phyloP scores from a whole-genome alignment of 2,113 vertebrate species.

The Oceanodroma tethys region DNA sequence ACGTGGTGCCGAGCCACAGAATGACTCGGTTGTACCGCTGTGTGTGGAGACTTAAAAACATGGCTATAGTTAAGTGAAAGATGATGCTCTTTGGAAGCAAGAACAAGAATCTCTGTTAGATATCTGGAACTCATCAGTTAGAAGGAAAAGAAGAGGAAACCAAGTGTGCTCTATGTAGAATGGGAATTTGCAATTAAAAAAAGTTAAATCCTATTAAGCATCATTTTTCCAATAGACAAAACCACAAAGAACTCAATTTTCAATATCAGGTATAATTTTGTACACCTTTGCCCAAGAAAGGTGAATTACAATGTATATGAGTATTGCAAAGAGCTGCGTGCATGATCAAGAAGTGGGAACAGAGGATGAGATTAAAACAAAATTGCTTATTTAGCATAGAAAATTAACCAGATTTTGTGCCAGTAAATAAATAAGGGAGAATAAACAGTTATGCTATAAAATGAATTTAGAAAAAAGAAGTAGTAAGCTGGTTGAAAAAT shows the following conservation, averaged over 20 bases:
- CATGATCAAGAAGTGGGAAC: neutral
- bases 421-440: neutral
- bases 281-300: neutral
- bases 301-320: neutral
- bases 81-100: neutral
- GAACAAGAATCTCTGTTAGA: neutral
- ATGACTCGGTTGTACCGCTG: neutral
- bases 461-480: neutral
- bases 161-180: neutral
- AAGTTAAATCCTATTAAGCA: neutral
- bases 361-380: neutral
- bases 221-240: neutral
- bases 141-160: neutral
- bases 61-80: rapidly evolving
- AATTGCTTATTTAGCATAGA: neutral
- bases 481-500: neutral
- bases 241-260: neutral
- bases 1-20: rapidly evolving
- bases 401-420: neutral
- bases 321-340: neutral
- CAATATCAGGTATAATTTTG: neutral
- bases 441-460: neutral
- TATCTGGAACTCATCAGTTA: neutral
- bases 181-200: neutral
- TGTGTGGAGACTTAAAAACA: rapidly evolving